Evolutionary conservation across 2,113 vertebrate species (phyloP), one percentile per base, ranked within the genome.

Genomic region (Ascaphus truei): DNA sequence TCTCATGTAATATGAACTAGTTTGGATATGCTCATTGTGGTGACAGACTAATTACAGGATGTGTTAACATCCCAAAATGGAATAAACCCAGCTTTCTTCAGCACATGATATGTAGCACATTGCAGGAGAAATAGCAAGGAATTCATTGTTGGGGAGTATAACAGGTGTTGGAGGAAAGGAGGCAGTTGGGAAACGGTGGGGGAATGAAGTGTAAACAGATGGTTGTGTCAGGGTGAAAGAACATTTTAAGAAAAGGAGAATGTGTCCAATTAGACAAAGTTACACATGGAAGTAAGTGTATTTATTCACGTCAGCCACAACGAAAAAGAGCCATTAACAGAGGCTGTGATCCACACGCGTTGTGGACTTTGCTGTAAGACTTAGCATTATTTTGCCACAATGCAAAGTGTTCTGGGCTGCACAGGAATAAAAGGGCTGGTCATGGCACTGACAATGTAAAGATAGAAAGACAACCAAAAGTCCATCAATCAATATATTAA

Each of bases 161-260:
- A 58, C 65, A 68, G 53, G 65, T 68, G 65, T 34, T 58, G 43
- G 53, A 45, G 41, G 36, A 58, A 33, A 5, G 41, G 29, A 68
- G 65, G 30, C 52, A 58, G 53, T 68, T 57, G 29, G 16, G 25
- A 18, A 41, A 29, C 16, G 36, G 11, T 16, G 58, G 65, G 30
- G 65, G 27, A 55, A 68, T 37, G 26, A 58, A 48, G 65, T 47
- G 52, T 34, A 36, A 47, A 68, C 65, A 68, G 65, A 68, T 68
- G 65, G 65, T 48, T 34, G 20, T 48, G 65, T 34, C 39, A 47
- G 36, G 39, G 52, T 43, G 58, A 23, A n/a, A 55, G 18, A 60
- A 43, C n/a, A n/a, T n/a, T n/a, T n/a, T n/a, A n/a, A 61, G 27
- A 67, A 22, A 26, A 22, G 11, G 18, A 20, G 20, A 48, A 25